Evolutionary conservation across 2,113 vertebrate genomes (phyloP).

Genomic region (Orthonyx spaldingii): DNA sequence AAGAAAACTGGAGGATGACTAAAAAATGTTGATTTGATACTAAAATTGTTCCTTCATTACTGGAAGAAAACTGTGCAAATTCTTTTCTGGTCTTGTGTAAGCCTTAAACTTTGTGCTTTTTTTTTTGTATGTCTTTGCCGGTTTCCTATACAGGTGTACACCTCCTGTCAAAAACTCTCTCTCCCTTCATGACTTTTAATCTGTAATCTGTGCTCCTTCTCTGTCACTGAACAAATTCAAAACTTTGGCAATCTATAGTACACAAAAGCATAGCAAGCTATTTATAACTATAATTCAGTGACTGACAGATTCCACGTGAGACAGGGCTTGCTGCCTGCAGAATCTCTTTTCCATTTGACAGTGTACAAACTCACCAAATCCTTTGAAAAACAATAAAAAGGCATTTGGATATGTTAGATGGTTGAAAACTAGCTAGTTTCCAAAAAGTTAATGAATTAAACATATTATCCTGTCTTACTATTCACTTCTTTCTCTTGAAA

Average conservation of each 20-base stretch:
- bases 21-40: not conserved
- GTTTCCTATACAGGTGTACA: not conserved
- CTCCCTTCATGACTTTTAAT: not conserved
- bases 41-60: not conserved
- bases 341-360: not conserved
- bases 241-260: not conserved
- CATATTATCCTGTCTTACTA: not conserved
- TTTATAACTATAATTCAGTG: not conserved
- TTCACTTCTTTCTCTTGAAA: not conserved
- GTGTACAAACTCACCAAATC: not conserved
- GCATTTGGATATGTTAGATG: not conserved
- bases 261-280: not conserved
- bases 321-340: not conserved
- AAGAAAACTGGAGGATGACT: not conserved
- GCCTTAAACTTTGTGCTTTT: not conserved
- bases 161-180: not conserved
- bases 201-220: not conserved
- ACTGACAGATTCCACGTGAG: not conserved
- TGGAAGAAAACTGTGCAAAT: not conserved
- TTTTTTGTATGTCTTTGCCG: not conserved
- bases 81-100: not conserved
- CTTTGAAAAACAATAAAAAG: not conserved
- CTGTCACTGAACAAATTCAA: not conserved
- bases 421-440: not conserved
- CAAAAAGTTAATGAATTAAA: not conserved